These are phyloP conservation scores for Mellivora capensis DNA, from an alignment of 2,113 vertebrate genomes.

Conservation along the genomic window DNA sequence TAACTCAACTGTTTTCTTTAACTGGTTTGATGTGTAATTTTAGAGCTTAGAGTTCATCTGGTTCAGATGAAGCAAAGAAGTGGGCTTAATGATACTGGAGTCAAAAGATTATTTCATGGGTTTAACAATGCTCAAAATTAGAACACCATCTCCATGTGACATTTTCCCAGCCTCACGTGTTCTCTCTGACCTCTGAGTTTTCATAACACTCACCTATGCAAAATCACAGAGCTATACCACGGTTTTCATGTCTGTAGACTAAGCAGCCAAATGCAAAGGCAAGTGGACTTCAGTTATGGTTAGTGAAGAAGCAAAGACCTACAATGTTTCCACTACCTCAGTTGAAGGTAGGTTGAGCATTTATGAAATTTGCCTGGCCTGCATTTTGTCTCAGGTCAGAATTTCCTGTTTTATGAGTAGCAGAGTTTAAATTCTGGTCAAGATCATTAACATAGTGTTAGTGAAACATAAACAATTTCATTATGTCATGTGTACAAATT, in stretches of 20 bases:
- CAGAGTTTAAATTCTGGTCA: neutral
- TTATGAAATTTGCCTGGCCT: neutral
- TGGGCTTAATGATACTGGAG: no score
- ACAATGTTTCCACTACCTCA: neutral
- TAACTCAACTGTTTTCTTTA: neutral
- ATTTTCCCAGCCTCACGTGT: fast-evolving
- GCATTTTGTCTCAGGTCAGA: neutral
- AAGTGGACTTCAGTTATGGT: neutral
- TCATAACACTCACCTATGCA: no score
- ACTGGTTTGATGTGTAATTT: neutral
- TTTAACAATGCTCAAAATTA: neutral
- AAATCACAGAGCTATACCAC: neutral
- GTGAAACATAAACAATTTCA: neutral
- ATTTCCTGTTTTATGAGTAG: neutral
- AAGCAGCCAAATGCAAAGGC: neutral
- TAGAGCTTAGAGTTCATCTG: neutral
- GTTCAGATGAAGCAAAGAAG: neutral
- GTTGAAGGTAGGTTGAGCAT: neutral
- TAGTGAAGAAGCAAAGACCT: neutral
- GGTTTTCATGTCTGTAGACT: neutral
- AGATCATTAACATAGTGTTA: neutral
- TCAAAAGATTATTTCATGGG: neutral
- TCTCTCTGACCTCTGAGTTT: neutral
- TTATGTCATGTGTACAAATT: neutral
- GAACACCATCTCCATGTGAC: neutral